These are phyloP conservation scores for Xyliphius kryptos DNA, from an alignment of 2,113 vertebrate species.

Conservation along the genomic window DNA sequence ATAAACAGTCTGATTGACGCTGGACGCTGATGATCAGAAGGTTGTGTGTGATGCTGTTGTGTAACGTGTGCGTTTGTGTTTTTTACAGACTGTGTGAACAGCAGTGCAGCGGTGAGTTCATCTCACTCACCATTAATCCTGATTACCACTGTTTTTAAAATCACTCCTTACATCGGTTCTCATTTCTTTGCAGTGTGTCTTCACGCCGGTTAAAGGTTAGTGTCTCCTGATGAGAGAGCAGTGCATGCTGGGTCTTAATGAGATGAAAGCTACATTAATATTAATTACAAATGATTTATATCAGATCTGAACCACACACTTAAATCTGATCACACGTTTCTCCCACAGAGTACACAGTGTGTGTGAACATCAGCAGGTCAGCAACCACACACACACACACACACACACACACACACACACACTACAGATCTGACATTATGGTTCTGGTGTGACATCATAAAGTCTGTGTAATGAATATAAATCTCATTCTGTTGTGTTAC, in stretches of 20 bases:
- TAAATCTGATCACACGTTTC: not conserved
- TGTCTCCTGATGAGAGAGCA: too few relatives aligned
- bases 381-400: not conserved
- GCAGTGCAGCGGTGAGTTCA: constrained; percentile 50
- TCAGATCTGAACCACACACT: not conserved
- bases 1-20: too few relatives aligned
- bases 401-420: too few relatives aligned
- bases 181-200: constrained; percentile 47
- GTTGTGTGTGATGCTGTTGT: not conserved
- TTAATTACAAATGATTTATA: too few relatives aligned
- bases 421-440: too few relatives aligned
- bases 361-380: constrained; percentile 56
- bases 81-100: constrained; percentile 53
- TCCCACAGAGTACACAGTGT: constrained; percentile 51
- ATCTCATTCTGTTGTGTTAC: not conserved
- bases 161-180: too few relatives aligned
- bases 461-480: not conserved
- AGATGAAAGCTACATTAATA: not conserved
- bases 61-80: not conserved
- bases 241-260: too few relatives aligned
- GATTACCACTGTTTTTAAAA: too few relatives aligned
- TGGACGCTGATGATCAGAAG: too few relatives aligned
- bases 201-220: constrained; percentile 52
- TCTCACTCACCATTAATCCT: not conserved
- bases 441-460: not conserved